Evolutionary conservation across 2,888 invertebrate species (phyloP).

Genomic region (Exocentrus adspersus): DNA sequence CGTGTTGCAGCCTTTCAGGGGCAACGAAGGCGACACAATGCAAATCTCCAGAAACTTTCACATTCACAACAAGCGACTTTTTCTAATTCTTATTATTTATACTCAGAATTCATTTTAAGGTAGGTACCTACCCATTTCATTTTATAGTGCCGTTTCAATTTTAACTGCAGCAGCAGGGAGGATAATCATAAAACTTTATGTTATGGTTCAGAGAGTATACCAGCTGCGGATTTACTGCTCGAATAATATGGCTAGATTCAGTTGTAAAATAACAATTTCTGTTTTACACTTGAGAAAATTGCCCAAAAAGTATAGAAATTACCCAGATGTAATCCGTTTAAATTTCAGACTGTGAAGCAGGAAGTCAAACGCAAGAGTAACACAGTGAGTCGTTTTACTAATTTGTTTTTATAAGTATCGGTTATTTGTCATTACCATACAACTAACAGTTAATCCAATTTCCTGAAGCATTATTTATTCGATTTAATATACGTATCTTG

Average conservation of each 20-base stretch:
- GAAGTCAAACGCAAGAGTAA: background rate
- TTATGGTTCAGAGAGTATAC: background rate
- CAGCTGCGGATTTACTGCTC: background rate
- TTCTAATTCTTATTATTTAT: no score
- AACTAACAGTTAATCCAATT: slow-evolving; percentile 18
- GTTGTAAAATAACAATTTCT: background rate
- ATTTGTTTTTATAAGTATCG: background rate
- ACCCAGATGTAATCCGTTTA: no score
- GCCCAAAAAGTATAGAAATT: no score
- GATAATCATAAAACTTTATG: slow-evolving; percentile 3
- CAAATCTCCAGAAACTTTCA: no score
- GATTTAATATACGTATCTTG: background rate
- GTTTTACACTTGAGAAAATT: no score
- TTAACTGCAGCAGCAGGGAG: background rate
- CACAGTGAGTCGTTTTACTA: background rate
- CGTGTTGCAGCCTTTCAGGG: no score
- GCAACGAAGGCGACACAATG: no score
- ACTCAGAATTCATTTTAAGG: no score
- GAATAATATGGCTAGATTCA: background rate
- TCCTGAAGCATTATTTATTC: slow-evolving; percentile 4
- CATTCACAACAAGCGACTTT: no score
- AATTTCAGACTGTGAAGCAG: no score
- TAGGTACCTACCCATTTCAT: no score
- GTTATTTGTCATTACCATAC: slow-evolving; percentile 10
- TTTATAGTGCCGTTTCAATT: background rate